phyloP scores from a whole-genome alignment of 2,797 vertebrate species.

The Hippopotamyrus pictus region DNA sequence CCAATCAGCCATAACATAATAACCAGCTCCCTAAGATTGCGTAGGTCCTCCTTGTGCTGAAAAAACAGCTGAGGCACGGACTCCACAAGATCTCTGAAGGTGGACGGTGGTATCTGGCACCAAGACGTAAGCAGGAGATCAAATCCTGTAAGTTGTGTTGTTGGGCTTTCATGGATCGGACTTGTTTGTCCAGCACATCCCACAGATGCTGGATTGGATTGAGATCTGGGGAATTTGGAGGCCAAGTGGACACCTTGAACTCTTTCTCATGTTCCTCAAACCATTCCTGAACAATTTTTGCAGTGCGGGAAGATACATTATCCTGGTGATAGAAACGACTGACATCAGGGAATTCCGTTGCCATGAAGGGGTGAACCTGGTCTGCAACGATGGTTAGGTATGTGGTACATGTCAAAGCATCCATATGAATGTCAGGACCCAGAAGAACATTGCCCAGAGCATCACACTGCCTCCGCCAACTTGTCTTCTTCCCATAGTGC shows the following conservation, averaged over 20 bases:
- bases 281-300: background rate
- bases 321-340: background rate
- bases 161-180: background rate
- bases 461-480: background rate
- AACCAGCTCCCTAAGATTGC: background rate
- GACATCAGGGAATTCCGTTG: background rate
- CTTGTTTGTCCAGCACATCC: background rate
- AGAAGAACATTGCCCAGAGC: background rate
- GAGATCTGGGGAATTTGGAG: background rate
- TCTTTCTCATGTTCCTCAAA: background rate
- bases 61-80: background rate
- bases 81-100: background rate
- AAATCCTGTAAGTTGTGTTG: background rate
- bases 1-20: background rate
- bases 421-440: background rate
- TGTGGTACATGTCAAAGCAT: background rate
- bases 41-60: background rate
- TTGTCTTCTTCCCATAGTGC: background rate
- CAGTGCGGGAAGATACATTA: no score
- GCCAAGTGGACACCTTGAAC: background rate
- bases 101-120: background rate
- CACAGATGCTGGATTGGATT: background rate
- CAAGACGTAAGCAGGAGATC: background rate
- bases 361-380: background rate
- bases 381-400: background rate